These are phyloP conservation scores for Mastomys natalensis DNA, from an alignment of 2,113 vertebrate species.

Conservation along the genomic window DNA sequence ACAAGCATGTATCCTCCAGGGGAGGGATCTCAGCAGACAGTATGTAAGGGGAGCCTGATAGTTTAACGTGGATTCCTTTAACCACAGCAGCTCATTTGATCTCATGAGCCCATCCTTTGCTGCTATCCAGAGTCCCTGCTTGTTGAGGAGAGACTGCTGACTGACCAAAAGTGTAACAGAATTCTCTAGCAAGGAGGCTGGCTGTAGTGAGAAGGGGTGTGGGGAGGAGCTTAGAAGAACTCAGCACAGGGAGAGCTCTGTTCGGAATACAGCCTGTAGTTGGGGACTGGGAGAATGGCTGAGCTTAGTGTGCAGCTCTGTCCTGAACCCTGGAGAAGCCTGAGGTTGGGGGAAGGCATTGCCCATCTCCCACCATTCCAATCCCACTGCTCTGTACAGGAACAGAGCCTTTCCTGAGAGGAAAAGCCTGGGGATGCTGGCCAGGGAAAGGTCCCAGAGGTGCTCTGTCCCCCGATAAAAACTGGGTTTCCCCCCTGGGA, in stretches of 20 bases:
- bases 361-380: background rate
- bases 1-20: background rate
- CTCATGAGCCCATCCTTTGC: background rate
- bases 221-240: background rate
- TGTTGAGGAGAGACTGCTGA: background rate
- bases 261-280: slow-evolving; percentile 37
- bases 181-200: background rate
- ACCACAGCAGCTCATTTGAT: background rate
- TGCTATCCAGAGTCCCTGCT: background rate
- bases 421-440: background rate
- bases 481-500: background rate
- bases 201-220: background rate
- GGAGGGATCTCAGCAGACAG: background rate
- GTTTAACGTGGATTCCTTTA: background rate
- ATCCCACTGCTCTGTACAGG: background rate
- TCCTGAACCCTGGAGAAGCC: background rate
- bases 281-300: slow-evolving; percentile 49
- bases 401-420: slow-evolving; percentile 27
- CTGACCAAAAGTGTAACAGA: background rate
- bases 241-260: slow-evolving; percentile 59
- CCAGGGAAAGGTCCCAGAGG: background rate
- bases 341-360: background rate
- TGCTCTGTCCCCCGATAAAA: background rate
- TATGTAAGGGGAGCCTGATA: background rate
- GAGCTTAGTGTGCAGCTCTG: background rate